Evolutionary conservation across 2,888 invertebrate species (phyloP).

Genomic region (Plutella xylostella): DNA sequence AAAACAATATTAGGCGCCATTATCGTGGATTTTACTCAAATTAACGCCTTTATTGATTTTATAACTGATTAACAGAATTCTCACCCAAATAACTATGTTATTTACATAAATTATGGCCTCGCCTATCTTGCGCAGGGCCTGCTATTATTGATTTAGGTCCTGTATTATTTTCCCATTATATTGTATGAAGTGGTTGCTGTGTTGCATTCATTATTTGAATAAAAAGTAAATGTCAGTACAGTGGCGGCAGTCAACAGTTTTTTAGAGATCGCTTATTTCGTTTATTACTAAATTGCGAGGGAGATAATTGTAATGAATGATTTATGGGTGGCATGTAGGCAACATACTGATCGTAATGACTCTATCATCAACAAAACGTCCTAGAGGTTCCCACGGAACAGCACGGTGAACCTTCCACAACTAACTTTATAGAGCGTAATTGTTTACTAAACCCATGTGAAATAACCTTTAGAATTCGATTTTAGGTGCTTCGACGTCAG

Average conservation of each 20-base stretch:
- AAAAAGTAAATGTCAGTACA: background rate
- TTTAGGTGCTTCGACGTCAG: too few species aligned
- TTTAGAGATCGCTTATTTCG: conserved; percentile 6
- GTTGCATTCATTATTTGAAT: background rate
- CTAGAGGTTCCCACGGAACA: conserved; percentile 1
- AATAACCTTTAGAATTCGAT: too few species aligned
- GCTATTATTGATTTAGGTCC: conserved; percentile 25
- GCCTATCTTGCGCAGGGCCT: background rate
- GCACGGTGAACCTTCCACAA: background rate
- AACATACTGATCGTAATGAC: background rate
- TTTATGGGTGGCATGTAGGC: background rate
- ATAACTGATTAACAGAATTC: conserved; percentile 1
- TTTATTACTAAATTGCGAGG: conserved; percentile 2
- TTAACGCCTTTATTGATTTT: background rate
- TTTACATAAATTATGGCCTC: background rate
- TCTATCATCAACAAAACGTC: background rate
- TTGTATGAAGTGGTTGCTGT: too few species aligned
- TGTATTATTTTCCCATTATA: conserved; percentile 35
- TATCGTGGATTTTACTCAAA: too few species aligned
- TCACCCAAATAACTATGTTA: conserved; percentile 17
- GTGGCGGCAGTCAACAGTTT: conserved; percentile 4
- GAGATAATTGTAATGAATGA: too few species aligned
- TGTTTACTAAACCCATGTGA: too few species aligned
- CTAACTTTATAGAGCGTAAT: background rate
- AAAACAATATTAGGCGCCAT: too few species aligned